Evolutionary conservation across 64 coral and sea anemone species (phyloP).

Genomic region (Stichodactyla mertensii): DNA sequence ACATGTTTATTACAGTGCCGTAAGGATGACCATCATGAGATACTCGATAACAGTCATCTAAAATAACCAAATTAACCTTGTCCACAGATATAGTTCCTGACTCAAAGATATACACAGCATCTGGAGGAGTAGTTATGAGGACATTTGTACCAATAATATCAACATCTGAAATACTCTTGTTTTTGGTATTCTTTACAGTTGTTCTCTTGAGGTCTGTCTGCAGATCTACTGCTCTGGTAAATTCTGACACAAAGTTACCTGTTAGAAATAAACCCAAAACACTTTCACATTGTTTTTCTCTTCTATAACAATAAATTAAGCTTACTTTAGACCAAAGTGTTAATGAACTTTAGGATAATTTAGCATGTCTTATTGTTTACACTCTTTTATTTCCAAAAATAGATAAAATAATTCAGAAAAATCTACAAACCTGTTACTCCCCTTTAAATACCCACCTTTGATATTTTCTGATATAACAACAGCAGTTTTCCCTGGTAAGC

Average conservation of each 20-base stretch:
- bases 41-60: slow-evolving; percentile 23
- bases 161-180: background rate
- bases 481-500: slow-evolving; percentile 1
- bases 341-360: no score
- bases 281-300: background rate
- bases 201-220: slow-evolving; percentile 14
- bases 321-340: no score
- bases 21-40: background rate
- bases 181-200: background rate
- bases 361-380: no score
- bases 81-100: background rate
- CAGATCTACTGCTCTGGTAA: slow-evolving; percentile 10
- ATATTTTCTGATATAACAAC: slow-evolving; percentile 12
- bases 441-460: background rate
- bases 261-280: background rate
- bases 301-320: no score
- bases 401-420: background rate
- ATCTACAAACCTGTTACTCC: background rate
- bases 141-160: slow-evolving; percentile 11
- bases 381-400: background rate
- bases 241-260: background rate
- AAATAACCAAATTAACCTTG: slow-evolving; percentile 25
- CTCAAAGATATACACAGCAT: background rate
- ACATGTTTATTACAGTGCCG: background rate
- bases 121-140: background rate